These are phyloP conservation scores for Neogale vison DNA, from an alignment of 2,113 vertebrate genomes.

Conservation along the genomic window DNA sequence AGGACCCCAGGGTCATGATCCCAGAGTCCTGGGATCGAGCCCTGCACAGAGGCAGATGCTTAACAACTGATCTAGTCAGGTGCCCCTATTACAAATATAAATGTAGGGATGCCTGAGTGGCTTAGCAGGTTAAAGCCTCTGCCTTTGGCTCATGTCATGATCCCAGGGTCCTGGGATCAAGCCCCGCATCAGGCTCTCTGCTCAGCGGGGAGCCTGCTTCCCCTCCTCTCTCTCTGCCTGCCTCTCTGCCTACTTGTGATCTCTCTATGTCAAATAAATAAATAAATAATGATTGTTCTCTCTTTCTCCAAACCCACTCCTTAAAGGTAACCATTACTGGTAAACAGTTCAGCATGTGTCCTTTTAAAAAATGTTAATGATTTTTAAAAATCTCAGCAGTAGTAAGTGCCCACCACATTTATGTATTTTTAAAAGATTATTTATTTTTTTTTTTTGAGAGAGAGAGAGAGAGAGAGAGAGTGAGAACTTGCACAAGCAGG, in stretches of 20 bases:
- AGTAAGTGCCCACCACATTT: not conserved
- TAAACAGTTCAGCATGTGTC: not conserved
- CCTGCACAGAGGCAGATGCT: no score
- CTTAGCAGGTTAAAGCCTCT: no score
- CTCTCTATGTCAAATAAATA: no score
- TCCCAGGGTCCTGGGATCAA: no score
- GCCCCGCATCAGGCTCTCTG: no score
- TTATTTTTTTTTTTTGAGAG: not conserved
- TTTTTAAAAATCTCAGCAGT: not conserved
- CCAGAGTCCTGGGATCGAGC: no score
- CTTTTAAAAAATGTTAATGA: not conserved
- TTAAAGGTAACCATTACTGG: not conserved
- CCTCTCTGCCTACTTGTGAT: no score
- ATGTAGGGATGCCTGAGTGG: not conserved
- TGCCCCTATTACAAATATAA: not conserved
- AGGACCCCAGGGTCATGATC: no score
- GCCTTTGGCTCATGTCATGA: no score
- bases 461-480: not conserved
- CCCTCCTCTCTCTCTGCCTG: no score
- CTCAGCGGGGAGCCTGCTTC: no score
- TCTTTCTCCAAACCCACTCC: not conserved
- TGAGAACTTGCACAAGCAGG: not conserved
- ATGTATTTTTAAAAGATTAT: not conserved
- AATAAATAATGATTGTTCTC: not conserved
- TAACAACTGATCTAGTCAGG: no score